phyloP scores from a whole-genome alignment of 92 coral and sea anemone species.

The Chrysogorgia sp. region DNA sequence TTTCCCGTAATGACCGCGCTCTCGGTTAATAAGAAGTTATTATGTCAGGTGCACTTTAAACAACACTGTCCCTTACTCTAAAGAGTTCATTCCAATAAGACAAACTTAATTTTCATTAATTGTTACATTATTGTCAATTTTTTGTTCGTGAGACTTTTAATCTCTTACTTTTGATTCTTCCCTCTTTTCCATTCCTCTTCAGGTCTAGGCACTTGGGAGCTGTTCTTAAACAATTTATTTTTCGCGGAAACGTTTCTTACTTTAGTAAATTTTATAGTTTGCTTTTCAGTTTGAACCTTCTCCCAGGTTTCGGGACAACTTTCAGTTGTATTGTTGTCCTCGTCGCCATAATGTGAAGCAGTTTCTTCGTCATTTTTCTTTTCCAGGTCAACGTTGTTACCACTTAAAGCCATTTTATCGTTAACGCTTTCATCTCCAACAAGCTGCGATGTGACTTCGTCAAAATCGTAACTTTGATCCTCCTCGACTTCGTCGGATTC shows the following conservation, averaged over 20 bases:
- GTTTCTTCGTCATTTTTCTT: not conserved
- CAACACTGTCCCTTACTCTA: no score
- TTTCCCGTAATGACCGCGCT: no score
- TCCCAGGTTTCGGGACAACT: not conserved
- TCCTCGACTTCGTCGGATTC: not conserved
- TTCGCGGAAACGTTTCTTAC: constrained; percentile 3
- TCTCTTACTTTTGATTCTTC: constrained; percentile 54
- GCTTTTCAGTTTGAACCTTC: not conserved
- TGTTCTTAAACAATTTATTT: constrained; percentile 2
- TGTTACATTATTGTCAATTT: not conserved
- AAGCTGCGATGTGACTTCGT: constrained; percentile 79
- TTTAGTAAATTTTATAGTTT: constrained; percentile 11
- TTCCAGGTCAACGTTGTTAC: not conserved
- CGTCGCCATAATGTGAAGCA: not conserved
- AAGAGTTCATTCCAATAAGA: no score
- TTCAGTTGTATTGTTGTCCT: constrained; percentile 1
- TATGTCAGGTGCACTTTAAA: no score
- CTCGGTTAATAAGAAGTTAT: no score
- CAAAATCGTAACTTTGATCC: constrained; percentile 71
- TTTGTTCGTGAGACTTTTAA: not conserved
- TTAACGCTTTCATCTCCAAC: constrained; percentile 50
- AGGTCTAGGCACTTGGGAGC: not conserved
- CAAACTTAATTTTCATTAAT: not conserved
- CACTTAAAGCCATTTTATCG: not conserved
- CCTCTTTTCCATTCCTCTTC: constrained; percentile 43